Evolutionary conservation across 2,888 invertebrate genomes (phyloP).

Genomic region (Lithosia quadra): DNA sequence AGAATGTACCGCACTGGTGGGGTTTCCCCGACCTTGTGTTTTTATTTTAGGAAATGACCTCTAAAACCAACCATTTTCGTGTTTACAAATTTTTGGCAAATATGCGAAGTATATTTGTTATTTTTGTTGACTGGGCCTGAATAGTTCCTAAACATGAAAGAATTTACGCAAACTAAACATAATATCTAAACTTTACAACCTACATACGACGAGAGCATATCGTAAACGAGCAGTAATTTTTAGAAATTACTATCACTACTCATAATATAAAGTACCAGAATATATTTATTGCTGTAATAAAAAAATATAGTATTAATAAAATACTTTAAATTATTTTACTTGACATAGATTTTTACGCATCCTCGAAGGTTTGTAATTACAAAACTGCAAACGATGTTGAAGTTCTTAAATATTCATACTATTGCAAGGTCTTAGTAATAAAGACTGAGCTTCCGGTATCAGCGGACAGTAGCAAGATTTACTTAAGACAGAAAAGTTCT

Average conservation of each 20-base stretch:
- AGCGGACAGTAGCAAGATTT: background rate
- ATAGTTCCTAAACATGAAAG: background rate
- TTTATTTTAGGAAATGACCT: slow-evolving; percentile 39
- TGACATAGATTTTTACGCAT: slow-evolving; percentile 47
- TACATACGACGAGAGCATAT: background rate
- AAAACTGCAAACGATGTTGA: slow-evolving; percentile 38
- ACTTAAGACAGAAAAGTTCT: background rate
- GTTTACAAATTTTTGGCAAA: slow-evolving; percentile 32
- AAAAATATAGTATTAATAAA: slow-evolving; percentile 27
- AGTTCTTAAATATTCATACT: slow-evolving; percentile 38
- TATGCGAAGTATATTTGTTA: slow-evolving; percentile 16
- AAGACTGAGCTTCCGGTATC: slow-evolving; percentile 37
- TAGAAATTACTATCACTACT: background rate
- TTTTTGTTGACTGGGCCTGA: background rate
- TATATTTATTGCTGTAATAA: slow-evolving; percentile 32
- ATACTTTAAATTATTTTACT: slow-evolving; percentile 33
- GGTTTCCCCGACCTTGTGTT: slow-evolving; percentile 59
- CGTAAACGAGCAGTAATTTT: background rate
- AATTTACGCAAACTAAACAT: background rate
- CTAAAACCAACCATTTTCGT: slow-evolving; percentile 21
- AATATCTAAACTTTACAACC: background rate
- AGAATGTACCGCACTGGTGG: slow-evolving; percentile 42
- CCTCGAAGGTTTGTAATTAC: slow-evolving; percentile 30
- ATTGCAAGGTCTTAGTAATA: slow-evolving; percentile 44
- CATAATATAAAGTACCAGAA: slow-evolving; percentile 20